phyloP scores from a whole-genome alignment of 2,888 invertebrate species.

The Phortica magna region DNA sequence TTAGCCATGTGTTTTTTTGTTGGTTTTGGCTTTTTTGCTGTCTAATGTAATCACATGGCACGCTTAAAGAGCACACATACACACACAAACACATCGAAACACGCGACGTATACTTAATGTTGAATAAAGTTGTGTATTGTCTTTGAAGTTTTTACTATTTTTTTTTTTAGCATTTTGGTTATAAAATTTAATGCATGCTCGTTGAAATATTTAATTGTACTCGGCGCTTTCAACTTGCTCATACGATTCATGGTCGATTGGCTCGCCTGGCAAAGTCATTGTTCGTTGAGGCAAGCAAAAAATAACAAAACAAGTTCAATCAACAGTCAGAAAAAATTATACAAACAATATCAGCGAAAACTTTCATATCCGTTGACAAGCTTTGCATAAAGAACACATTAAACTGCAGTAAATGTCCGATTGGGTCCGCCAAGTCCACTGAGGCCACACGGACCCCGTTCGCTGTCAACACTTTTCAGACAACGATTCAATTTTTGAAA shows the following conservation, averaged over 20 bases:
- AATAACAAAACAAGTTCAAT: neutral
- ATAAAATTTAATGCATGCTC: slow-evolving; percentile 1
- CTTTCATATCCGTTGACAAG: slow-evolving; percentile 1
- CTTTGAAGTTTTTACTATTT: neutral
- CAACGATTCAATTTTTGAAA: slow-evolving; percentile 24
- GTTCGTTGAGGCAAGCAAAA: neutral
- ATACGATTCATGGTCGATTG: slow-evolving; percentile 24
- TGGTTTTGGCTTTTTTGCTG: neutral
- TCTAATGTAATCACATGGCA: neutral
- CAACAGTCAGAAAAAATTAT: neutral
- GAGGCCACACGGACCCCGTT: neutral
- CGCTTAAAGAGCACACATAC: too few species aligned
- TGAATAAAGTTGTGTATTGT: too few species aligned
- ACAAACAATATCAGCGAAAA: slow-evolving; percentile 3
- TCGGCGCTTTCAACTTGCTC: slow-evolving; percentile 5
- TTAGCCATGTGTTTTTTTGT: neutral
- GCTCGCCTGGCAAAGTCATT: slow-evolving; percentile 9
- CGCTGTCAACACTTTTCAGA: slow-evolving; percentile 23
- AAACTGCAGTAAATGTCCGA: slow-evolving; percentile 47
- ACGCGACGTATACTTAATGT: too few species aligned
- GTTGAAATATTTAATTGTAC: slow-evolving; percentile 7
- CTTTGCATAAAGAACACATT: slow-evolving; percentile 60
- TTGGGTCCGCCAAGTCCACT: neutral
- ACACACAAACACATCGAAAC: too few species aligned
- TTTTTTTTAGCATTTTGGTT: slow-evolving; percentile 1